A percentile compares a stretch with the other conserved stretches of the same genome.
Conservation (phyloP, 2,113 vertebrate species). For the Strix uralensis region DNA sequence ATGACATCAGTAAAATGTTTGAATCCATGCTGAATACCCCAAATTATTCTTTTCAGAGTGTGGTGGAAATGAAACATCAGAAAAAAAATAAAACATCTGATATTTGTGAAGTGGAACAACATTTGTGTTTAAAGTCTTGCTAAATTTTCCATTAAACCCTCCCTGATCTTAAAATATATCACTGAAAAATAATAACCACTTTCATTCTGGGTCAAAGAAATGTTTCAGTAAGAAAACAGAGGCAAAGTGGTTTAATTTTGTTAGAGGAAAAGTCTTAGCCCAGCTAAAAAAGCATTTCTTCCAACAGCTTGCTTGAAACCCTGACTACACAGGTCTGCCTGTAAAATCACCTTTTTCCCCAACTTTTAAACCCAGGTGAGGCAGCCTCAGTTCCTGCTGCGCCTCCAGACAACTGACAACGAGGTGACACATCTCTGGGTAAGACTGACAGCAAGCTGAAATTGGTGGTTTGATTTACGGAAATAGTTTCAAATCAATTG, state of each 20-base stretch:
- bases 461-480: not conserved
- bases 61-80: not conserved
- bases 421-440: not conserved
- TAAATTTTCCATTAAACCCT: not conserved
- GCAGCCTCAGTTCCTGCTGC: not conserved
- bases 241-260: not conserved
- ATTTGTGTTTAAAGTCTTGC: not conserved
- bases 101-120: not conserved
- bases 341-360: not conserved
- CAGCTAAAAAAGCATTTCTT: not conserved
- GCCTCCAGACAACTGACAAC: not conserved
- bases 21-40: not conserved
- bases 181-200: not conserved
- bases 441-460: not conserved
- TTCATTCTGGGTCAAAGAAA: not conserved
- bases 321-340: not conserved
- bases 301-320: not conserved
- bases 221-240: not conserved
- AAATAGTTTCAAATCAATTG: conserved; percentile 17
- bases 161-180: not conserved
- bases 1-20: not conserved
- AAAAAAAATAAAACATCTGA: not conserved
- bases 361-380: not conserved
- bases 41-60: not conserved
- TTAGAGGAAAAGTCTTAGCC: not conserved